Base-by-base conservation (phyloP, 2,797 vertebrate species). In the Gila robusta region DNA sequence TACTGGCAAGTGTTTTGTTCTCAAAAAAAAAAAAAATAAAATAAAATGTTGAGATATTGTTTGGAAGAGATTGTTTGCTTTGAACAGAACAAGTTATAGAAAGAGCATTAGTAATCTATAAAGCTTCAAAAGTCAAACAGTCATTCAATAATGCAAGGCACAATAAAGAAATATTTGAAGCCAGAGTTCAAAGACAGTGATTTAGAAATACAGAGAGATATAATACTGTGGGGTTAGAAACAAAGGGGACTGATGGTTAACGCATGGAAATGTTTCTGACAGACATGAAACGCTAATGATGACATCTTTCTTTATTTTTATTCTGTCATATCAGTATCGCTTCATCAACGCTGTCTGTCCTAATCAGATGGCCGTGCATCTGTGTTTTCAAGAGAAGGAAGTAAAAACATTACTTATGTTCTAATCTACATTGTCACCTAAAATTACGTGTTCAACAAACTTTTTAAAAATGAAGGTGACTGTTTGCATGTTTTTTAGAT, bases 1-100 rank as follows among this genome's bases (percentile, higher is more conserved):
- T n/a, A 81, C 67, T n/a, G 59, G 5, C 5, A 81, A 81, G 23
- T 35, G 9, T 71, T 67, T 81, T 79, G 12, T 67, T 71, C 16
- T 47, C n/a, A n/a, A n/a, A 6, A 5, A 52, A 52, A 28, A 35
- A 17, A 54, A 80, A 52, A 41, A 54, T 1, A 32, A 32, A 32
- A 32, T 17, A 71, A 17, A 47, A 6, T 0, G 0, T 59, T n/a
- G 49, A 59, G 67, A 72, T 69, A 72, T 44, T 72, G 52, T 10
- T 28, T 54, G n/a, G n/a, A 56, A 54, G 52, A 74, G 10, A 73
- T 26, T 44, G 23, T 14, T 64, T 64, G 5, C 62, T 64, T 28
- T 8, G 59, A 76, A 32, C 26, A 74, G 59, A 67, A 14, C 14
- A 4, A 35, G 19, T 35, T 26, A 47, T 4, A 37, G 41, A 67